Percentiles rank a stretch among this genome's conserved stretches.
Conservation (phyloP, 2,888 invertebrate species). For the Dioctria linearis region DNA sequence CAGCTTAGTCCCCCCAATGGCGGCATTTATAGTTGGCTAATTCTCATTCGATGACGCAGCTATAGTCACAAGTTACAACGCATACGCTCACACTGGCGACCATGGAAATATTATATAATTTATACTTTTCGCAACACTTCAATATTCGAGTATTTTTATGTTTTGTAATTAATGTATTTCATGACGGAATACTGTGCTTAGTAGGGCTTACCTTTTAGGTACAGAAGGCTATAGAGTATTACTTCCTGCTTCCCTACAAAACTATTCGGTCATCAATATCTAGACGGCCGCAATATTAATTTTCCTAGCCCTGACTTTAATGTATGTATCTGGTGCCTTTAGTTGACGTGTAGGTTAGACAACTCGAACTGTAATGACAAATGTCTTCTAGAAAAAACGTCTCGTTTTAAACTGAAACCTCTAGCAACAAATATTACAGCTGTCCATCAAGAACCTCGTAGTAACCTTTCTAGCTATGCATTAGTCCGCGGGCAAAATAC, state of each 20-base stretch:
- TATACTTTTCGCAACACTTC: too few species aligned
- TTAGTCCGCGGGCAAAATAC: conserved; percentile 22
- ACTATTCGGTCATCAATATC: not conserved
- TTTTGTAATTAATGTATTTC: not conserved
- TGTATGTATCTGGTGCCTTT: not conserved
- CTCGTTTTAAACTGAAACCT: conserved; percentile 7
- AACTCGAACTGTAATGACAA: not conserved
- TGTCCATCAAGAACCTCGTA: conserved; percentile 5
- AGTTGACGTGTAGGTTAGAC: conserved; percentile 20
- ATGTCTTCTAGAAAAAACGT: conserved; percentile 6
- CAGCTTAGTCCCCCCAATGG: not conserved
- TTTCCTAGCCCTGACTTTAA: not conserved
- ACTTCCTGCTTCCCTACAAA: too few species aligned
- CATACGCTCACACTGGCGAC: not conserved
- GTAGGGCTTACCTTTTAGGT: too few species aligned
- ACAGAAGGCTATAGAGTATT: not conserved
- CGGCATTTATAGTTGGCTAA: conserved; percentile 11
- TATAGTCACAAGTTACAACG: not conserved
- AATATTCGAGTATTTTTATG: too few species aligned
- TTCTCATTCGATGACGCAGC: conserved; percentile 21
- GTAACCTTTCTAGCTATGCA: conserved; percentile 18
- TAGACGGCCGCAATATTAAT: conserved; percentile 24
- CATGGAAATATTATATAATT: not conserved
- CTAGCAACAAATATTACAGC: conserved; percentile 9
- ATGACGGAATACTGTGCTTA: not conserved